Evolutionary conservation across 2,797 vertebrate genomes (phyloP), one percentile per base, ranked within the genome.

Genomic region (Heterohyrax brucei): DNA sequence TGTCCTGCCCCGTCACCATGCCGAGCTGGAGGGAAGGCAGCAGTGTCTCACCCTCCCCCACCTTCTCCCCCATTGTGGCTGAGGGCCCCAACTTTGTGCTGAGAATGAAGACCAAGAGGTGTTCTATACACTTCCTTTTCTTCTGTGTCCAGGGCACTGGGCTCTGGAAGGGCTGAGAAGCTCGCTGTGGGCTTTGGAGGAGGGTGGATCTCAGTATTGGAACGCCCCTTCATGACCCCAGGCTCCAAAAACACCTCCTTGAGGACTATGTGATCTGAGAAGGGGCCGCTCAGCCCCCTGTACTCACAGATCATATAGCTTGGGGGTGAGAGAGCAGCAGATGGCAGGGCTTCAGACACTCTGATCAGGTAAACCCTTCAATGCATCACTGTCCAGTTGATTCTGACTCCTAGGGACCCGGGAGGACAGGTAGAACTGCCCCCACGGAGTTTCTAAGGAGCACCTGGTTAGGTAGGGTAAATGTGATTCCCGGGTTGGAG

Each of bases 401-500:
- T 53, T 53, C 50, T 13, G 4, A 53, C 50, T 53, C 50, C 9
- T 53, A 53, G 50, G 2, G 50, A 53, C 50, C 50, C 50, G 1
- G 13, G 6, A 53, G 50, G 50, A 53, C 50, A 53, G 7, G 50
- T 53, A 53, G 50, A 53, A 53, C 50, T 53, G 50, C 50, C 50
- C 50, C 50, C 50, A 53, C 13, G 13, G 50, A 53, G 50, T 53
- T 53, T 53, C 50, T 13, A 53, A 53, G 50, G 50, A 53, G 50
- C 50, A 13, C 50, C 50, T 53, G 50, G 50, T 53, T 30, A 68
- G 53, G n/a, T 14, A 28, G 59, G 30, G 48, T 82, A 33, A 73
- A 26, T 78, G 46, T 92, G 39, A 92, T 85, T 93, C 56, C 30
- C 59, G 62, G 22, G 48, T 73, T 95, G 83, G 79, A 86, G 44